Base-by-base conservation (phyloP, 1,140 invertebrate genomes). In the Pseudomyrmex pallidus region DNA sequence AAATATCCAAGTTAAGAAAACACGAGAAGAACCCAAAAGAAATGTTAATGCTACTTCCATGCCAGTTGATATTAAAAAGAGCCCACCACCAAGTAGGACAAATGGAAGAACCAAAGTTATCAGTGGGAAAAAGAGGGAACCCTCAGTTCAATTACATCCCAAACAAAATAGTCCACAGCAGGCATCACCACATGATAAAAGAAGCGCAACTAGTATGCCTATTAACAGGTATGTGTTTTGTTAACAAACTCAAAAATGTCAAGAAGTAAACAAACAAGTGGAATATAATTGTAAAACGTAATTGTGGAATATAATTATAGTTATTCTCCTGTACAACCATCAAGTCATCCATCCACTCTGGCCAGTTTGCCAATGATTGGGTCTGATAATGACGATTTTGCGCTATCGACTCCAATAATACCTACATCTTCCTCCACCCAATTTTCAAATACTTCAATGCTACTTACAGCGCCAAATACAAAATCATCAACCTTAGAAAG, bases 1-100 rank as follows among this genome's bases (percentile, higher is more conserved):
- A 87, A 98, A 98, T 95, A 97, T 99, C 90, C 97, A 98, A 95
- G 96, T 99, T 2, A 99, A 99, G 93, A 99, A 99, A 93, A 99
- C 98, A 13, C 96, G 98, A 93, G 92, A 82, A 88, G 93, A 93
- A 85, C 84, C 90, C 2, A 77, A 17, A 91, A 91, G 80, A 68
- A 90, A 80, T 63, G 90, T 74, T 52, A 87, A 66, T 22, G 77
- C 74, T 66, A 85, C 84, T 22, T 89, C 89, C 77, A 94, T 95
- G 7, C 94, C 95, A 1, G 91, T 95, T 87, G 90, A 94, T 90
- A 50, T 87, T 56, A 87, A 91, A 76, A 92, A 46, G 86, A 90
- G 94, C 92, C 91, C 94, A 84, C 94, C 94, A 0, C 94, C 95
- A 88, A 95, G 96, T 84, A 94, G 96, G 25, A 95, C 95, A n/a